Conservation (phyloP, 2,888 invertebrate genomes). For the Habroteleia sp. region DNA sequence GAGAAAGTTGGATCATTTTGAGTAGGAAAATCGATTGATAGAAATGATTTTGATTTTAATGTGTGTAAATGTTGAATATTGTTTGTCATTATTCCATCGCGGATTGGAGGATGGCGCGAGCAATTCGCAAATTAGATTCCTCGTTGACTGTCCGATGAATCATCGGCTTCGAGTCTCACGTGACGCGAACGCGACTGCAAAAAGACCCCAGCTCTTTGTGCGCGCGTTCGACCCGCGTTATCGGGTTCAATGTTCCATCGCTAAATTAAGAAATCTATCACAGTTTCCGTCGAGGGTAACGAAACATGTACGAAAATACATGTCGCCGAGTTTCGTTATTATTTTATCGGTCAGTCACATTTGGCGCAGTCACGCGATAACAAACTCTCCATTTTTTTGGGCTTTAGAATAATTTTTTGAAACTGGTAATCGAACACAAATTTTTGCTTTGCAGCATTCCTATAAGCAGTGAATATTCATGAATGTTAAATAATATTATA, state of each 20-base stretch:
- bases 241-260: conserved; percentile 58
- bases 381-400: neutral
- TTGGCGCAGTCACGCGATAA: conserved; percentile 1
- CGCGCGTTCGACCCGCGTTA: conserved; percentile 8
- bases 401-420: too few relatives aligned
- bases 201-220: conserved; percentile 24
- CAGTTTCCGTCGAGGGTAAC: conserved; percentile 49
- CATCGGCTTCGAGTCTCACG: conserved; percentile 28
- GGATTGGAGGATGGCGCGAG: conserved; percentile 15
- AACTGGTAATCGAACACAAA: too few relatives aligned
- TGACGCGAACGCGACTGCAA: conserved; percentile 40
- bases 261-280: conserved; percentile 59
- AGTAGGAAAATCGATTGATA: too few relatives aligned
- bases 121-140: conserved; percentile 46
- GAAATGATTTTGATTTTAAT: conserved; percentile 9
- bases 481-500: too few relatives aligned
- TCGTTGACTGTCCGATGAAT: conserved; percentile 51
- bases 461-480: too few relatives aligned
- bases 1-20: too few relatives aligned
- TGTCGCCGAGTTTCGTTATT: conserved; percentile 9
- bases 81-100: conserved; percentile 39
- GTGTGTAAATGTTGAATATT: neutral
- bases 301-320: conserved; percentile 32
- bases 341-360: conserved; percentile 30
- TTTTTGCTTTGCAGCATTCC: too few relatives aligned